Evolutionary conservation across 1,140 invertebrate genomes (phyloP).

Genomic region (Pinna nobilis): DNA sequence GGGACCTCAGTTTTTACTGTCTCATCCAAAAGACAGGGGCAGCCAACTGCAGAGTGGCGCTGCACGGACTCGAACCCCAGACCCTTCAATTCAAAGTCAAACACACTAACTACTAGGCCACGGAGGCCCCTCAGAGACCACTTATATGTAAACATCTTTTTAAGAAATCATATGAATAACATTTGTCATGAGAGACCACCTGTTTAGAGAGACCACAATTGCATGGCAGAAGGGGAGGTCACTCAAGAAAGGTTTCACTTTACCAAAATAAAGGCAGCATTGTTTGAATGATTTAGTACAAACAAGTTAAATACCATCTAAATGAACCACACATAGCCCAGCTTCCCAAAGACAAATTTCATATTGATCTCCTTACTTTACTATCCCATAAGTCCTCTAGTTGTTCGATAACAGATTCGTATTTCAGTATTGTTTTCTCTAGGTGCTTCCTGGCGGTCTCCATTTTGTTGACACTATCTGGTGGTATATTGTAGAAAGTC

Average conservation of each 20-base stretch:
- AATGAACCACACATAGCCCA: too few species aligned
- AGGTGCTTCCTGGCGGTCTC: conserved; percentile 38
- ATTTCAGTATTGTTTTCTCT: conserved; percentile 51
- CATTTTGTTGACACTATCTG: conserved; percentile 36
- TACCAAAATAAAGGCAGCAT: background rate
- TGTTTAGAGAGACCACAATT: background rate
- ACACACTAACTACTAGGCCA: too few species aligned
- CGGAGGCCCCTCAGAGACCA: too few species aligned
- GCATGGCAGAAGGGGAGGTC: background rate
- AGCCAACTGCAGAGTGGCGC: too few species aligned
- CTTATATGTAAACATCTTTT: too few species aligned
- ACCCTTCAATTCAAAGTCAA: too few species aligned
- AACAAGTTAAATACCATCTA: background rate
- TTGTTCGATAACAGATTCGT: conserved; percentile 53
- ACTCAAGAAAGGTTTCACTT: background rate
- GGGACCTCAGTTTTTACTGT: too few species aligned
- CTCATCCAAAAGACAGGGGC: too few species aligned
- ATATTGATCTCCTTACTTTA: conserved; percentile 31
- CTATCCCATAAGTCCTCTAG: conserved; percentile 48
- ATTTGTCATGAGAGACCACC: background rate
- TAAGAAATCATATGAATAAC: too few species aligned
- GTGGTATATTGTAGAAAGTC: conserved; percentile 40
- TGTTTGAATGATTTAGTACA: background rate
- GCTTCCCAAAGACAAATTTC: background rate
- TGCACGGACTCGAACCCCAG: too few species aligned